Conservation (phyloP, 1,140 invertebrate genomes). For the Penaeus vannamei region DNA sequence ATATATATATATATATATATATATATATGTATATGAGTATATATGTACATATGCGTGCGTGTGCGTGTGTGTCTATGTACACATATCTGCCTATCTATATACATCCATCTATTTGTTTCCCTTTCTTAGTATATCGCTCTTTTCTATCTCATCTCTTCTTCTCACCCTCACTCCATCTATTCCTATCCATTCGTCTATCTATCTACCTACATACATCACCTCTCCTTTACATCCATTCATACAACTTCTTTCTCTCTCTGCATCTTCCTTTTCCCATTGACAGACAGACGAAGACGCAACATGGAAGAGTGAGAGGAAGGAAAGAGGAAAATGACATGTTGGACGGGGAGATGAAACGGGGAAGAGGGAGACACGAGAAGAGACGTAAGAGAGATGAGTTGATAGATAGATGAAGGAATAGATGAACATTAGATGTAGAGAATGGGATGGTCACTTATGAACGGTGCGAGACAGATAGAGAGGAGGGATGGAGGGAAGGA, state of each 20-base stretch:
- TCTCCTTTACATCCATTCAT: no score
- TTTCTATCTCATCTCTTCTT: background rate
- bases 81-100: background rate
- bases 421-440: conserved; percentile 5
- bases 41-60: no score
- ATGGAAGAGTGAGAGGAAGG: background rate
- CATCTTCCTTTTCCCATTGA: no score
- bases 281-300: no score
- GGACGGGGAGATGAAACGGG: background rate
- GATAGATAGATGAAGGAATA: conserved; percentile 23
- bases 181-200: background rate
- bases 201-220: no score
- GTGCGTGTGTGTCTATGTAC: background rate
- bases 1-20: conserved; percentile 16
- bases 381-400: background rate
- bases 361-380: background rate
- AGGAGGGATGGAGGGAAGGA: background rate
- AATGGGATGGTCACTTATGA: background rate
- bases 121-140: no score
- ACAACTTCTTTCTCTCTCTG: no score
- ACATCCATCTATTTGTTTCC: background rate
- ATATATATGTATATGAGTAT: background rate
- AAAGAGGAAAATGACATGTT: background rate
- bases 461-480: background rate
- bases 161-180: no score